These are phyloP conservation scores for Pterocles gutturalis DNA, from an alignment of 2,113 vertebrate genomes.

Conservation along the genomic window DNA sequence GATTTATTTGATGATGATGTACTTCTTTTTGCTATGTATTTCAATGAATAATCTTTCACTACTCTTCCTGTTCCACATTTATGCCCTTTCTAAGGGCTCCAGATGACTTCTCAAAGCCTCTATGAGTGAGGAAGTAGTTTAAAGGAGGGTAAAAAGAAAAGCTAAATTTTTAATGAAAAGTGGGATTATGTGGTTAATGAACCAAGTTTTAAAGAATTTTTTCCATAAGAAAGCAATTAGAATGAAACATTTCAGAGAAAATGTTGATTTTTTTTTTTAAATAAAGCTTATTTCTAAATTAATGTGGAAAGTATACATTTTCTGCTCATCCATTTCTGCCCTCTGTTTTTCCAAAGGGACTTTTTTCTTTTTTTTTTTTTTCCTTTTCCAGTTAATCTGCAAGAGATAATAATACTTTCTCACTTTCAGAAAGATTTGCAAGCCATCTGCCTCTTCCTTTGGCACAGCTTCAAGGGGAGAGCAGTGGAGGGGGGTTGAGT, in stretches of 20 bases:
- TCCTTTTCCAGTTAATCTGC: not conserved
- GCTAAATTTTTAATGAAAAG: not conserved
- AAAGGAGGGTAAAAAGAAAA: not conserved
- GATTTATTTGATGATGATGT: not conserved
- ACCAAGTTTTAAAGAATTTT: not conserved
- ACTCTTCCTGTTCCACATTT: not conserved
- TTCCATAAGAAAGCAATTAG: slow-evolving; percentile 13
- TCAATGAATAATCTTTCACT: not conserved
- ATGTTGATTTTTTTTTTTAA: not conserved
- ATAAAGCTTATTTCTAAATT: slow-evolving; percentile 5
- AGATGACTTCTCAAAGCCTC: slow-evolving; percentile 23
- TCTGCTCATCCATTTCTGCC: not conserved
- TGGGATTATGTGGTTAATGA: slow-evolving; percentile 8
- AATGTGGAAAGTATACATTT: not conserved
- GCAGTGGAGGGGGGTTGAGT: not conserved
- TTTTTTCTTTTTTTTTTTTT: not conserved
- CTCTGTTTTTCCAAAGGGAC: not conserved
- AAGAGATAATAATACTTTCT: not conserved
- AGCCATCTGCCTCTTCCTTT: slow-evolving; percentile 4
- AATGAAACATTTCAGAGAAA: not conserved
- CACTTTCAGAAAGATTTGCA: not conserved
- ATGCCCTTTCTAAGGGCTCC: not conserved
- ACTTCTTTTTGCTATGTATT: not conserved
- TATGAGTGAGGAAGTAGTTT: not conserved
- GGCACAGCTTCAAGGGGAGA: not conserved